Conservation (phyloP, 2,888 invertebrate genomes). For the Lydus trimaculatus region DNA sequence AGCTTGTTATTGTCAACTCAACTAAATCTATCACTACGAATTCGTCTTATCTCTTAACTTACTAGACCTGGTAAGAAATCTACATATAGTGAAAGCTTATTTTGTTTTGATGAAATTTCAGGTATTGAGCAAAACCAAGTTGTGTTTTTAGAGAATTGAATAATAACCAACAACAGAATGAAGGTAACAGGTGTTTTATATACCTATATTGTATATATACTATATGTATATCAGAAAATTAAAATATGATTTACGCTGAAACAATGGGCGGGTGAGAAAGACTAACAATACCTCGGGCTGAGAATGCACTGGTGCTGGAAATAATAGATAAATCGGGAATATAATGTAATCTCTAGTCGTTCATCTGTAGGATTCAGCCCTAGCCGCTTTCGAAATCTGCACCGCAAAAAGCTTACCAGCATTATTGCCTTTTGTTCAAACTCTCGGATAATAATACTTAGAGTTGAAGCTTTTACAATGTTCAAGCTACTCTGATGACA, state of each 20-base stretch:
- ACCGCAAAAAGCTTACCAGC: conserved; percentile 48
- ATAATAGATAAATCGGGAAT: conserved; percentile 53
- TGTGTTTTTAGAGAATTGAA: conserved; percentile 22
- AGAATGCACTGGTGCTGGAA: conserved; percentile 50
- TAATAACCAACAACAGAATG: conserved; percentile 17
- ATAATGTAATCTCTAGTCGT: conserved; percentile 54
- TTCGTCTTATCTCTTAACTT: background rate
- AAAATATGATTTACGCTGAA: conserved; percentile 53
- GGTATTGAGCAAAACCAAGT: too few species aligned
- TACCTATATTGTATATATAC: background rate
- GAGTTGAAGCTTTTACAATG: conserved; percentile 20
- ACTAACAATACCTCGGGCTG: conserved; percentile 52
- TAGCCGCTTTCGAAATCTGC: conserved; percentile 51
- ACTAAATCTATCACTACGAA: background rate
- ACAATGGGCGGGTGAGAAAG: conserved; percentile 54
- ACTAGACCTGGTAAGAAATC: too few species aligned
- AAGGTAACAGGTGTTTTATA: conserved; percentile 36
- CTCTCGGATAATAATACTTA: conserved; percentile 36
- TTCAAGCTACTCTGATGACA: conserved; percentile 22
- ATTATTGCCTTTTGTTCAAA: conserved; percentile 47
- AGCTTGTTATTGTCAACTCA: background rate
- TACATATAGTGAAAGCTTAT: too few species aligned
- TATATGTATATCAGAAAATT: conserved; percentile 46
- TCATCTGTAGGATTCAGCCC: conserved; percentile 52
- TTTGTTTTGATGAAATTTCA: too few species aligned